A percentile compares a stretch with the other conserved stretches of the same genome.
phyloP scores from a whole-genome alignment of 1,140 invertebrate species.

The Tribolium madens region DNA sequence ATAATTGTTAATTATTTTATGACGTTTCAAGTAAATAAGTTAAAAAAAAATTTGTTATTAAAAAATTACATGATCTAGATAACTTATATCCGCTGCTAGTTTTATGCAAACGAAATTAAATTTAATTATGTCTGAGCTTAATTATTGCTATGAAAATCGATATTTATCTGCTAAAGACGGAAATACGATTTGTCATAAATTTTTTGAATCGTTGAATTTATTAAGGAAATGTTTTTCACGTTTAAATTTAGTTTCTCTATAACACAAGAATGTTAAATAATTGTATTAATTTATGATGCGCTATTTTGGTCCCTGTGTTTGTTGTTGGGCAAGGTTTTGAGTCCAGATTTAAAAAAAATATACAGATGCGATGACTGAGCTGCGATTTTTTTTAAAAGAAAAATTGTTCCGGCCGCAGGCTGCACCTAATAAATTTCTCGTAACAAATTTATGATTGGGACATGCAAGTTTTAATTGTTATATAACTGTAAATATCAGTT shows the following conservation, averaged over 20 bases:
- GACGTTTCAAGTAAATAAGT: background rate
- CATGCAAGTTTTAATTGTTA: slow-evolving; percentile 19
- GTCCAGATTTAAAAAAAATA: background rate
- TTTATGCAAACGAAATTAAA: background rate
- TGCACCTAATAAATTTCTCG: background rate
- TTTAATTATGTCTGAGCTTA: background rate
- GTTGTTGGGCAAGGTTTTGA: background rate
- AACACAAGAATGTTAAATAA: too few relatives aligned
- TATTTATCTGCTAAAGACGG: background rate
- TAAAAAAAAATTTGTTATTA: background rate
- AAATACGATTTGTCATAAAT: background rate
- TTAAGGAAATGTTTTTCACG: background rate
- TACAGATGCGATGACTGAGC: background rate
- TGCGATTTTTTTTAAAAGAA: background rate
- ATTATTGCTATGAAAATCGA: background rate
- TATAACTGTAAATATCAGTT: slow-evolving; percentile 22
- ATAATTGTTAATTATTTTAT: background rate
- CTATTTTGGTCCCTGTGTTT: too few relatives aligned
- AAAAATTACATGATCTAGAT: background rate
- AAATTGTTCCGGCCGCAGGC: background rate
- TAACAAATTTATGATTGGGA: background rate
- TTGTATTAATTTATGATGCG: too few relatives aligned
- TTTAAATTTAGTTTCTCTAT: too few relatives aligned
- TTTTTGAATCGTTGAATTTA: background rate
- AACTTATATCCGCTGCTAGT: background rate